These are phyloP conservation scores for Alloplasta piceator DNA, from an alignment of 2,888 invertebrate genomes.

Conservation along the genomic window DNA sequence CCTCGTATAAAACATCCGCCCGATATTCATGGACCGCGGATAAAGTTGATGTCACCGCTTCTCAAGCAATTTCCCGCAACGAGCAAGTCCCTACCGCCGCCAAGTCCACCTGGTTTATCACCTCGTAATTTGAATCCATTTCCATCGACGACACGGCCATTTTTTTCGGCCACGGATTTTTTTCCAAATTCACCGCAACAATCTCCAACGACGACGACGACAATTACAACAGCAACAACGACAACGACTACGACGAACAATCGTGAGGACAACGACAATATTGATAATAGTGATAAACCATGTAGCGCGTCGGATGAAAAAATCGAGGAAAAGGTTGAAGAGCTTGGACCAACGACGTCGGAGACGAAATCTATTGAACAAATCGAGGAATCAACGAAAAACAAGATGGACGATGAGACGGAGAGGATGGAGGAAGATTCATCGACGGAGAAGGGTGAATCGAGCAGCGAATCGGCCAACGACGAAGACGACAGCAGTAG, in stretches of 20 bases:
- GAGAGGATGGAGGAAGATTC: not conserved
- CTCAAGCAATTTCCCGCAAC: constrained; percentile 86
- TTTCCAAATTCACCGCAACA: not conserved
- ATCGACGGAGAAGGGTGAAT: constrained; percentile 32
- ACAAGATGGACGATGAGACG: constrained; percentile 26
- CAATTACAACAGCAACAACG: not conserved
- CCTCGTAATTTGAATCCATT: constrained; percentile 71
- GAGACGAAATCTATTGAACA: not conserved
- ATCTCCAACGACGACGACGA: not conserved
- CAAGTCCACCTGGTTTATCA: constrained; percentile 79
- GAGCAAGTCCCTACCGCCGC: constrained; percentile 84
- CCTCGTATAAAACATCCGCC: constrained; percentile 90
- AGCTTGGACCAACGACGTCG: constrained; percentile 1
- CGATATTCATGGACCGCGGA: constrained; percentile 87
- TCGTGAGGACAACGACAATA: not conserved
- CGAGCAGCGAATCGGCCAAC: constrained; percentile 68
- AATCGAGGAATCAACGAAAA: constrained; percentile 25
- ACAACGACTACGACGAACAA: not conserved
- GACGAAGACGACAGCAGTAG: constrained; percentile 84
- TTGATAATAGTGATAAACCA: not conserved
- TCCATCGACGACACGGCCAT: constrained; percentile 33
- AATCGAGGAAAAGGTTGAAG: not conserved
- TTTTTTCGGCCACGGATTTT: constrained; percentile 34
- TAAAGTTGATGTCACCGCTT: constrained; percentile 86
- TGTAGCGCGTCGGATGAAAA: too few species aligned